Evolutionary conservation across 2,797 vertebrate species (phyloP).

Genomic region (Dicrostonyx torquatus): DNA sequence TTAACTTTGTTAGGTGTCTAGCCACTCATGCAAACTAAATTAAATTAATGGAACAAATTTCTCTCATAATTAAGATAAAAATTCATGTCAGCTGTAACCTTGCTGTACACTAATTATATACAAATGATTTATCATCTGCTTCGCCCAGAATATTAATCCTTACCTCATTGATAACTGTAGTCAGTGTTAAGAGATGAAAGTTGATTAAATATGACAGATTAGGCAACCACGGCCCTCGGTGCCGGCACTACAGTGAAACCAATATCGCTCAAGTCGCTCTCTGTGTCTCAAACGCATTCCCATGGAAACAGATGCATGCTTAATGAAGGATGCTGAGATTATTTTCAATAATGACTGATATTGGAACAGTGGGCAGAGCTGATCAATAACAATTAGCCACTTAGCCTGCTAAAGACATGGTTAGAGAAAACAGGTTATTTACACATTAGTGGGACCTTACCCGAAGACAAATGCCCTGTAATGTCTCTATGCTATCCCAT

Average conservation of each 20-base stretch:
- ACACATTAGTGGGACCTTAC: slow-evolving; percentile 84
- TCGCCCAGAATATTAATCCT: slow-evolving; percentile 94
- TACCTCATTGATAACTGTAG: slow-evolving; percentile 92
- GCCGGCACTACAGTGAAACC: slow-evolving; percentile 88
- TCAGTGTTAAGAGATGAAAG: slow-evolving; percentile 95
- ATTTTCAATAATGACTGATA: slow-evolving; percentile 89
- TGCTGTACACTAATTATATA: slow-evolving; percentile 97
- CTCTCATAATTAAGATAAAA: slow-evolving; percentile 98
- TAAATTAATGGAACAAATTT: slow-evolving; percentile 99
- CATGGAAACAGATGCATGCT: slow-evolving; percentile 93
- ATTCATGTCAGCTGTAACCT: slow-evolving; percentile 95
- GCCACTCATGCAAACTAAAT: slow-evolving; percentile 95
- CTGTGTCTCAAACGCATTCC: slow-evolving; percentile 92
- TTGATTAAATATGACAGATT: slow-evolving; percentile 99
- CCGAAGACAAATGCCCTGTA: slow-evolving; percentile 70
- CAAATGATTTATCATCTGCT: slow-evolving; percentile 97
- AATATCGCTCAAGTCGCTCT: slow-evolving; percentile 84
- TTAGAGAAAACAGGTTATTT: slow-evolving; percentile 86
- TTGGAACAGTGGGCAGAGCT: slow-evolving; percentile 87
- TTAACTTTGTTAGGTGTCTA: slow-evolving; percentile 97
- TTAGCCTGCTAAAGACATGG: slow-evolving; percentile 85
- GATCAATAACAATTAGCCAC: slow-evolving; percentile 89
- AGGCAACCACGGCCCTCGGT: slow-evolving; percentile 88
- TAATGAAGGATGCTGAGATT: slow-evolving; percentile 89
- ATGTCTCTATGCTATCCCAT: slow-evolving; percentile 82